Evolutionary conservation across 1,140 invertebrate genomes (phyloP).

Genomic region (Phymastichus coffea): DNA sequence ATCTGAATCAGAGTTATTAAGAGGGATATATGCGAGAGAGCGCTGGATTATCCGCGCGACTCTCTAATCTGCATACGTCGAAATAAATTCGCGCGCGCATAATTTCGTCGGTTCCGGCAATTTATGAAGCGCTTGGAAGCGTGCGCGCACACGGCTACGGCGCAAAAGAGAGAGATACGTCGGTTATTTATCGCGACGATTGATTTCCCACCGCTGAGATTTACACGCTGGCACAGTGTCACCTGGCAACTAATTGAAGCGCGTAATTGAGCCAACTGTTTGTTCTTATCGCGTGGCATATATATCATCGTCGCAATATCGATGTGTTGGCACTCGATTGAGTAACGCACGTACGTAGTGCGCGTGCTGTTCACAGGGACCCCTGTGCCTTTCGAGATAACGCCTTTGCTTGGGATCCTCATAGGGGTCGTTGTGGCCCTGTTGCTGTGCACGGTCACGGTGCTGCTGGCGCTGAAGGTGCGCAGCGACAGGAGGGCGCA

Average conservation of each 20-base stretch:
- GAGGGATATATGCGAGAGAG: not conserved
- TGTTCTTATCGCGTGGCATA: too few relatives aligned
- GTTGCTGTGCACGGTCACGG: conserved; percentile 67
- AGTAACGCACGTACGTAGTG: conserved; percentile 38
- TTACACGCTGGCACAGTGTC: too few relatives aligned
- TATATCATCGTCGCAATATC: too few relatives aligned
- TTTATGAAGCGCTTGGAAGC: not conserved
- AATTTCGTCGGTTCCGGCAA: conserved; percentile 6
- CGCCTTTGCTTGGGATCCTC: conserved; percentile 72
- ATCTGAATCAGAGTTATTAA: conserved; percentile 18
- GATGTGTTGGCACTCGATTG: too few relatives aligned
- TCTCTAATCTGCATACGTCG: conserved; percentile 14
- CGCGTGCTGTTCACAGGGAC: conserved; percentile 59
- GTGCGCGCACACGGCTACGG: too few relatives aligned
- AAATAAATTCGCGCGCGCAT: conserved; percentile 9
- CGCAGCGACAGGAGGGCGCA: conserved; percentile 59
- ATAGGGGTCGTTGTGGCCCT: conserved; percentile 71
- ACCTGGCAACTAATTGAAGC: too few relatives aligned
- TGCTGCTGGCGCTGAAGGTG: conserved; percentile 69
- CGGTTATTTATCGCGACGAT: too few relatives aligned
- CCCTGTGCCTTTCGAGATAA: conserved; percentile 67
- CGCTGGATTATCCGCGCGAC: not conserved
- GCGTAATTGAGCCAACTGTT: too few relatives aligned
- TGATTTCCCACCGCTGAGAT: too few relatives aligned
- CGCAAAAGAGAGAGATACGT: too few relatives aligned